phyloP scores from a whole-genome alignment of 1,140 invertebrate species.

The Agraylea sexmaculata region DNA sequence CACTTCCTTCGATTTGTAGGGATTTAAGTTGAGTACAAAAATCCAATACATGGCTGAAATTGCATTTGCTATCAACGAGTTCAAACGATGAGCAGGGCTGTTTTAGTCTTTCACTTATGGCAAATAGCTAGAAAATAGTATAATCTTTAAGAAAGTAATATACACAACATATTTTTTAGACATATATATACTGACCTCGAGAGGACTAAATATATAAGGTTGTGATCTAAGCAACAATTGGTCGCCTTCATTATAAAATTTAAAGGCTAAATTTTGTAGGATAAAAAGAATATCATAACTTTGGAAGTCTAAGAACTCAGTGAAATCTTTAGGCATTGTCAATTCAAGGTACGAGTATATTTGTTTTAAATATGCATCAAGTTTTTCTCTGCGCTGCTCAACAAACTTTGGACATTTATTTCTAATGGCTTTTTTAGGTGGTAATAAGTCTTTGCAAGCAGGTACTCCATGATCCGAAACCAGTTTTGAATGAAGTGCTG shows the following conservation, averaged over 20 bases:
- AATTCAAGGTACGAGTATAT: constrained; percentile 60
- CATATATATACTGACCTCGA: constrained; percentile 49
- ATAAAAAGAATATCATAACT: constrained; percentile 73
- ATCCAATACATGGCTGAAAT: constrained; percentile 84
- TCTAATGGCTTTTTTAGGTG: constrained; percentile 74
- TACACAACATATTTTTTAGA: constrained; percentile 7
- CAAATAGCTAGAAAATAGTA: constrained; percentile 60
- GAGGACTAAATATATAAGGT: constrained; percentile 52
- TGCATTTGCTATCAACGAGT: constrained; percentile 53
- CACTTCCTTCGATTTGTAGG: constrained; percentile 57
- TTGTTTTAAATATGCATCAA: constrained; percentile 72
- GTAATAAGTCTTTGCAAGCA: constrained; percentile 70
- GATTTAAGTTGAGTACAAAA: constrained; percentile 64
- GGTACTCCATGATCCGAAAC: constrained; percentile 59
- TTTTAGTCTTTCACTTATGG: constrained; percentile 76
- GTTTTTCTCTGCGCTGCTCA: constrained; percentile 62
- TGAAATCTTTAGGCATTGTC: constrained; percentile 62
- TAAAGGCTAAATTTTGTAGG: constrained; percentile 61
- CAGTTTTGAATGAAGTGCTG: constrained; percentile 73
- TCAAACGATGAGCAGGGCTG: constrained; percentile 68
- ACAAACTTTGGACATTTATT: constrained; percentile 66
- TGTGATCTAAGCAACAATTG: constrained; percentile 45
- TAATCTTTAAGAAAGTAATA: constrained; percentile 4
- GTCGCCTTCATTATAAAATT: constrained; percentile 60
- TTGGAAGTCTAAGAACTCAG: constrained; percentile 69